These are phyloP conservation scores for Gymnodraco acuticeps DNA, from an alignment of 2,797 vertebrate genomes.

Conservation along the genomic window DNA sequence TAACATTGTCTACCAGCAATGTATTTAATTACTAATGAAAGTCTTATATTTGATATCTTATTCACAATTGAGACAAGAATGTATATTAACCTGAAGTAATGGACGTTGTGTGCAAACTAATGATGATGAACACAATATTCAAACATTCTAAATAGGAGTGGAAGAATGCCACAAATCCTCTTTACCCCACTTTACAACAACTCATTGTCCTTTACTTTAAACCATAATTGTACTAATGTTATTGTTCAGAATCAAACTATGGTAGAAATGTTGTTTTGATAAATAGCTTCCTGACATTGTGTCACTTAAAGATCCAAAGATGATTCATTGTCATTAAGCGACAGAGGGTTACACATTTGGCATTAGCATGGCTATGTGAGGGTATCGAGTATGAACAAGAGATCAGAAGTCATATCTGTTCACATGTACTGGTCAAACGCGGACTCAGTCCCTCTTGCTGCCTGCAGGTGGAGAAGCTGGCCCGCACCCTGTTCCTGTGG, in stretches of 20 bases:
- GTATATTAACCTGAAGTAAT: too few species aligned
- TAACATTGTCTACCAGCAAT: too few species aligned
- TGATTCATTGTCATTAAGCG: too few species aligned
- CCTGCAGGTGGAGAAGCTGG: constrained; percentile 92
- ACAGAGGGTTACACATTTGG: not conserved
- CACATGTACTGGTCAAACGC: not conserved
- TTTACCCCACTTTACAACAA: not conserved
- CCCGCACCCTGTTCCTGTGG: constrained; percentile 94
- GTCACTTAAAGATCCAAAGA: too few species aligned
- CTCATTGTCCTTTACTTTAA: not conserved
- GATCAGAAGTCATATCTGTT: not conserved
- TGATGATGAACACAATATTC: too few species aligned
- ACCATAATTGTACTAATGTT: not conserved
- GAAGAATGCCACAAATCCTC: not conserved
- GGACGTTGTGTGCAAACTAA: too few species aligned
- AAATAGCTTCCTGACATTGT: not conserved
- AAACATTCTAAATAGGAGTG: not conserved
- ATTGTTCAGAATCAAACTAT: not conserved
- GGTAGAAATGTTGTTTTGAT: not conserved
- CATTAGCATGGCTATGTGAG: not conserved
- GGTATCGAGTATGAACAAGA: not conserved
- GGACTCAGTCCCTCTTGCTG: constrained; percentile 11
- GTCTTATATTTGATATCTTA: too few species aligned
- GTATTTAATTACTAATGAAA: too few species aligned
- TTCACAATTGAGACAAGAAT: too few species aligned